These are phyloP conservation scores for Nasonovia ribisnigri DNA, from an alignment of 2,888 invertebrate species.

Conservation along the genomic window DNA sequence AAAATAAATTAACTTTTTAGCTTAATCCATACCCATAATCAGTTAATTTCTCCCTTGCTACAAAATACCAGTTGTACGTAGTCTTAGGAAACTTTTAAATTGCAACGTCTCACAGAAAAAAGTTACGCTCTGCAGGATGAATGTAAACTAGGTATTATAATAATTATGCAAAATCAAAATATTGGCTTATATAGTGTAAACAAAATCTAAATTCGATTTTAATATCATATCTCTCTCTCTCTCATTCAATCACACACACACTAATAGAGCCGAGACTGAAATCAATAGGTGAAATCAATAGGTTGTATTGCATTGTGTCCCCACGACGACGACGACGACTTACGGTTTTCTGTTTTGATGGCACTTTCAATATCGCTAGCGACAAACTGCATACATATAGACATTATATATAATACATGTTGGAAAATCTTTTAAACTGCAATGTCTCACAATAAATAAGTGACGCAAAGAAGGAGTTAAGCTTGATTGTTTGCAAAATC, in stretches of 20 bases:
- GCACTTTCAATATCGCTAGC: neutral
- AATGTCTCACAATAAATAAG: too few relatives aligned
- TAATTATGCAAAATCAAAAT: neutral
- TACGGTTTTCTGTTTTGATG: slow-evolving; percentile 7
- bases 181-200: neutral
- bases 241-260: neutral
- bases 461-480: too few relatives aligned
- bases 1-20: too few relatives aligned
- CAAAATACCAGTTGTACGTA: neutral
- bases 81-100: neutral
- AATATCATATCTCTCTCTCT: neutral
- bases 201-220: neutral
- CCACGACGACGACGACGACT: neutral
- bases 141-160: too few relatives aligned
- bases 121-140: too few relatives aligned
- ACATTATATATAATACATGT: too few relatives aligned
- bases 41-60: too few relatives aligned
- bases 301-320: neutral
- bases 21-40: too few relatives aligned
- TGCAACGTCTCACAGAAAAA: neutral
- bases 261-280: neutral
- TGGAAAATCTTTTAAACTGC: too few relatives aligned
- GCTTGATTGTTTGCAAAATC: too few relatives aligned
- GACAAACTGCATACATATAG: too few relatives aligned
- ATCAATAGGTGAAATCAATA: slow-evolving; percentile 25